Base-by-base conservation (phyloP, 2,888 invertebrate species). In the Xestia c-nigrum region DNA sequence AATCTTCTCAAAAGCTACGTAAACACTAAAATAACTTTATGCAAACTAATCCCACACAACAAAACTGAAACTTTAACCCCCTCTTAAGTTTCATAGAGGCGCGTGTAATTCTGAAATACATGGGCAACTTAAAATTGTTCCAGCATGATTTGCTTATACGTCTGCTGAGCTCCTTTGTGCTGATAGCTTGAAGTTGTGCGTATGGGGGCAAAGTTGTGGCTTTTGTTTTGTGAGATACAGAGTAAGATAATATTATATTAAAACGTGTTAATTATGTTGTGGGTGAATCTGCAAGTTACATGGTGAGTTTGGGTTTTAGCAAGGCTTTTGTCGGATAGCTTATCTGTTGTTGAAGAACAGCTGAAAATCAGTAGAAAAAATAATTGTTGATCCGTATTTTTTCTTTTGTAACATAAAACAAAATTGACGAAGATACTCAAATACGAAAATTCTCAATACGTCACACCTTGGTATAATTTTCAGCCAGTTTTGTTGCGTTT, bases 71-170 rank as follows among this genome's bases (percentile, higher is more conserved):
- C 84, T 92, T 92, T 88, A 88, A 90, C 88, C 87, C 87, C 80
- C 71, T 78, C 83, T 69, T 70, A 83, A 89, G 89, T 90, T 90
- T 89, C 88, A 91, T 91, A 86, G 88, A 78, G 87, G 31, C 31
- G 3, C 90, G 90, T 91, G 89, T 90, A 91, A 92, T 90, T 85
- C 73, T 88, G 87, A 89, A 87, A 90, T 86, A 89, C 87, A 86
- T 75, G 38, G 43, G 70, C 72, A 86, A 86, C 87, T 92, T 89
- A 81, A 90, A 90, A 92, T 90, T 87, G 90, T 89, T 87, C 87
- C 85, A 80, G 79, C 83, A 21, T 77, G 63, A 80, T 67, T 57
- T 65, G 68, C 68, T 74, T 85, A 79, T 80, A 68, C 46, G n/a
- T 64, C 66, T 73, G 52, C 50, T 24, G 0, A 16, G 73, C 66